Evolutionary conservation across 2,797 vertebrate species (phyloP), one percentile per base, ranked within the genome.

Genomic region (Spinibarbus caldwelli): DNA sequence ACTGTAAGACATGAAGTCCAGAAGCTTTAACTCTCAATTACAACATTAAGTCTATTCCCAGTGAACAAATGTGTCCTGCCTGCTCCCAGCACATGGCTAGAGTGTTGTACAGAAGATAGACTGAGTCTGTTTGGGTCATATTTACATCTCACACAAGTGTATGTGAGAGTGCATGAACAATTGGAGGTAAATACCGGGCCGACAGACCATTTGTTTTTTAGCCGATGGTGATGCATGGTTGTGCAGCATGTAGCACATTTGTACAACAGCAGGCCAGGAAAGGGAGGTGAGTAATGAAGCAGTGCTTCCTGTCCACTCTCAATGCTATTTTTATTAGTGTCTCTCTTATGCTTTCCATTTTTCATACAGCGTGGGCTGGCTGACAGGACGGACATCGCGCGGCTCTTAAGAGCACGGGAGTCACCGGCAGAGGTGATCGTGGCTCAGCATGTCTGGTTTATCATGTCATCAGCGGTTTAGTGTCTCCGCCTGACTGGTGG

Each of bases 281-380:
- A 93, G 94, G 94, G 91, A 92, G 78, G 91, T 95, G 93, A 95
- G 94, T 96, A 96, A 97, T 96, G 95, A 95, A 95, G 94, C 95
- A 94, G 94, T 94, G 93, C 82, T 93, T 92, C 92, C 94, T 95
- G 95, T 95, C 95, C 95, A 95, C 94, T 95, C 94, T 91, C 92
- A 93, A 91, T 93, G 94, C 95, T 95, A 95, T 95, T 96, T 95
- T 95, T 96, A 96, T 96, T 95, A 95, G 94, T 93, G 93, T 95
- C 93, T 94, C 89, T 93, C 92, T 94, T 93, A 95, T 93, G 94
- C 93, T 93, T 95, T 95, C 93, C 94, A 95, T 96, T 95, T 96
- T 95, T 95, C 94, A 95, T 92, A 93, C 93, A 87, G 80, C 47
- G 12, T 31, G 43, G 80, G 75, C 68, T 78, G 59, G 23, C 78